Conservation (phyloP, 2,113 vertebrate genomes). For the Myiopsitta monachus region DNA sequence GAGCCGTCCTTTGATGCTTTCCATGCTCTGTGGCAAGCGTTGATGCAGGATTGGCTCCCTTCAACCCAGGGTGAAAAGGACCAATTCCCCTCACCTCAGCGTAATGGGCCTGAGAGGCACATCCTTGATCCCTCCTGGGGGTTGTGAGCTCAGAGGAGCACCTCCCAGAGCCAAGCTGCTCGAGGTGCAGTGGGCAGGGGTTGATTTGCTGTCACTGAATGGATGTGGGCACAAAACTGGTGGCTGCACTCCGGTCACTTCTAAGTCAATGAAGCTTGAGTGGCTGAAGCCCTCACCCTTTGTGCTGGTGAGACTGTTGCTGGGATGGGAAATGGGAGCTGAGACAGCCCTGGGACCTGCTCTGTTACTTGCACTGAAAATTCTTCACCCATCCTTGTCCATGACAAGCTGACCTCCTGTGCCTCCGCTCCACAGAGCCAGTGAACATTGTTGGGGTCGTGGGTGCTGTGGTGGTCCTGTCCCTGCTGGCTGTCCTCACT, state of each 20-base stretch:
- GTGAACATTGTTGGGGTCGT: constrained; percentile 66
- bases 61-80: not conserved
- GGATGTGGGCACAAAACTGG: not conserved
- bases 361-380: fast-evolving
- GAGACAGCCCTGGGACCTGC: not conserved
- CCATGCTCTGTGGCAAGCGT: not conserved
- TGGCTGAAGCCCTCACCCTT: not conserved
- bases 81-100: not conserved
- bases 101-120: not conserved
- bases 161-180: not conserved
- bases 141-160: not conserved
- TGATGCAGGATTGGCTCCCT: not conserved
- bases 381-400: fast-evolving
- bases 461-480: constrained; percentile 66
- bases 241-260: not conserved
- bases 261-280: fast-evolving
- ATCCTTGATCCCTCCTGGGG: not conserved
- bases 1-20: not conserved
- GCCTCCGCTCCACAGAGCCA: constrained; percentile 57
- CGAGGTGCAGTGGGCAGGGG: not conserved
- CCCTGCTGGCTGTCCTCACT: constrained; percentile 65
- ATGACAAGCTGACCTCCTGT: not conserved
- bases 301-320: not conserved
- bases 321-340: not conserved
- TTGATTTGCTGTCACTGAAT: not conserved